Percentiles rank a stretch among this genome's conserved stretches.
These are phyloP conservation scores for Lepidurus couesii DNA, from an alignment of 1,140 invertebrate genomes.

Conservation along the genomic window DNA sequence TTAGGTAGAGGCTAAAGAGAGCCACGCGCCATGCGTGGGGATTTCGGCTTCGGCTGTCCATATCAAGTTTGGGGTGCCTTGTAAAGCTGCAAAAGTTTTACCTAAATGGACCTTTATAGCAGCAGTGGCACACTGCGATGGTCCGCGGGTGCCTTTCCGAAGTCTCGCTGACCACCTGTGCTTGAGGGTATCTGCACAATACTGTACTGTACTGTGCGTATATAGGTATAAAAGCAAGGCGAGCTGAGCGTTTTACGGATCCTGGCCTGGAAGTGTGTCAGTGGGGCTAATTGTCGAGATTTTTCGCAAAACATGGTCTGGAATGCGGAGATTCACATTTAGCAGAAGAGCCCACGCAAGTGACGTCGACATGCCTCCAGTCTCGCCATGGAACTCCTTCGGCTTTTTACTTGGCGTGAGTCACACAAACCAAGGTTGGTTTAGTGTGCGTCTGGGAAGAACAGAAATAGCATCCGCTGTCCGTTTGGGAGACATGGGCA, in stretches of 20 bases:
- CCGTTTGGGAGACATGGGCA: not conserved
- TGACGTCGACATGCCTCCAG: not conserved
- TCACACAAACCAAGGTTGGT: slow-evolving; percentile 6
- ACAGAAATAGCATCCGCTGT: slow-evolving; percentile 3
- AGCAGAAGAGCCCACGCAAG: not conserved
- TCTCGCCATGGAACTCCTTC: slow-evolving; percentile 8
- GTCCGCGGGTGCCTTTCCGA: not conserved
- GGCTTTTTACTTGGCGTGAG: slow-evolving; percentile 20
- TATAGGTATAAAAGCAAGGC: not conserved
- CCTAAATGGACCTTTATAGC: not conserved
- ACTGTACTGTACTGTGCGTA: too few species aligned
- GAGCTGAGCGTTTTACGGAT: not conserved
- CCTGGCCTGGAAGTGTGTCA: not conserved
- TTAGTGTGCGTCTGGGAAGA: slow-evolving; percentile 14
- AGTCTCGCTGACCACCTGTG: slow-evolving; percentile 13
- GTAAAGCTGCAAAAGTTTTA: not conserved
- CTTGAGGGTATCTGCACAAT: not conserved
- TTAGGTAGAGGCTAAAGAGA: not conserved
- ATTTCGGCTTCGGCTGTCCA: not conserved
- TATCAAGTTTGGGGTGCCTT: not conserved
- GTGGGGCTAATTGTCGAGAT: not conserved
- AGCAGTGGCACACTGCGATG: not conserved
- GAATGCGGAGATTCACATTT: slow-evolving; percentile 8
- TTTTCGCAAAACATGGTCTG: not conserved
- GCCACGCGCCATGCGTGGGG: not conserved